Conservation (phyloP, 2,888 invertebrate species). For the Drosophila robusta region DNA sequence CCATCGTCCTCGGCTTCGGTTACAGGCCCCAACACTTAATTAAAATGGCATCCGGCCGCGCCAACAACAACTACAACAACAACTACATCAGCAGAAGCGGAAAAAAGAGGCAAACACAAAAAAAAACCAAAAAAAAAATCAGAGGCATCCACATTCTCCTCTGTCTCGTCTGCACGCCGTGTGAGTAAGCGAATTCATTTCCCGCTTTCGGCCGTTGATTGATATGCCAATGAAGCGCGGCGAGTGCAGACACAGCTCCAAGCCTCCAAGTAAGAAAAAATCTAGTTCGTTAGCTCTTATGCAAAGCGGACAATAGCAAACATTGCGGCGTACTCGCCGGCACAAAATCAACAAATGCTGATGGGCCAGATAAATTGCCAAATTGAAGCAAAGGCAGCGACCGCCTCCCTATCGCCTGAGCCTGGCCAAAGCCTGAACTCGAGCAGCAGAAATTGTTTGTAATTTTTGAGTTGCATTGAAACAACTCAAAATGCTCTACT, state of each 20-base stretch:
- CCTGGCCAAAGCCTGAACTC: conserved; percentile 9
- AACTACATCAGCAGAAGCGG: conserved; percentile 21
- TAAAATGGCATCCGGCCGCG: conserved; percentile 72
- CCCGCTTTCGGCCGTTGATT: conserved; percentile 74
- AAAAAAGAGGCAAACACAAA: conserved; percentile 14
- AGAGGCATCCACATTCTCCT: conserved; percentile 42
- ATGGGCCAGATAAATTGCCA: conserved; percentile 75
- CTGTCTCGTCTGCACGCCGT: conserved; percentile 43
- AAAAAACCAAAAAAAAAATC: conserved; percentile 13
- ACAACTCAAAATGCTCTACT: conserved; percentile 2
- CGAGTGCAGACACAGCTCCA: conserved; percentile 50
- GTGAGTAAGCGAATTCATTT: conserved; percentile 77
- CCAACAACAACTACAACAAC: conserved; percentile 37
- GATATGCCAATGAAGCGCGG: conserved; percentile 74
- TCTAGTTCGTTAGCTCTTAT: conserved; percentile 75
- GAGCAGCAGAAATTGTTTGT: conserved; percentile 39
- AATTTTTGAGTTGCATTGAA: conserved; percentile 22
- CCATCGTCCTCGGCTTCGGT: conserved; percentile 44
- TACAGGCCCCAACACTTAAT: conserved; percentile 72
- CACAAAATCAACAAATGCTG: conserved; percentile 74
- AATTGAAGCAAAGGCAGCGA: conserved; percentile 52
- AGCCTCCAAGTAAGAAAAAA: conserved; percentile 52
- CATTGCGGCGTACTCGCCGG: conserved; percentile 55
- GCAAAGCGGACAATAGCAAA: conserved; percentile 71
- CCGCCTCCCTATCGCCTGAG: conserved; percentile 26